A percentile compares a stretch with the other conserved stretches of the same genome.
Conservation (phyloP, 2,888 invertebrate species). For the Megalurothrips usitatus region DNA sequence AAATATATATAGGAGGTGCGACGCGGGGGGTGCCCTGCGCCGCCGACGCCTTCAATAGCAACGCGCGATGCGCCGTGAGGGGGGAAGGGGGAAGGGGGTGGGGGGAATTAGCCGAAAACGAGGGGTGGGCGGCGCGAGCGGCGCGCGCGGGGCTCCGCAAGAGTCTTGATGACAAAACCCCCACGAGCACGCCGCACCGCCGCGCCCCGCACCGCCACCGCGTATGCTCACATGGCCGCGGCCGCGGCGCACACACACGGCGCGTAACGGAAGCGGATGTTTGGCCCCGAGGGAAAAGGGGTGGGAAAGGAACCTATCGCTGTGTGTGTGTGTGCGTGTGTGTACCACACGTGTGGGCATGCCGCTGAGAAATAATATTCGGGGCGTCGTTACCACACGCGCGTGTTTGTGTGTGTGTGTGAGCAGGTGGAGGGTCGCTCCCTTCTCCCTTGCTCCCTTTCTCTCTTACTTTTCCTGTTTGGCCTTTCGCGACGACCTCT, state of each 20-base stretch:
- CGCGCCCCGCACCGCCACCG: neutral
- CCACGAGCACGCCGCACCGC: neutral
- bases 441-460: neutral
- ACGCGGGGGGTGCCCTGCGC: too few species aligned
- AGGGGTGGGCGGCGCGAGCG: too few species aligned
- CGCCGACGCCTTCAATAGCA: too few species aligned
- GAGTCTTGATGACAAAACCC: neutral
- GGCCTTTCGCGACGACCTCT: too few species aligned
- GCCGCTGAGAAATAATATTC: neutral
- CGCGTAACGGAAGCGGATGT: constrained; percentile 2
- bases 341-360: neutral
- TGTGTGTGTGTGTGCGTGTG: neutral
- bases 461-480: neutral
- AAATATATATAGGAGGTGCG: too few species aligned
- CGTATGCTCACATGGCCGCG: neutral
- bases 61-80: too few species aligned
- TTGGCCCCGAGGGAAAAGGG: neutral
- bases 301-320: neutral
- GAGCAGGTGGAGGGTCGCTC: neutral
- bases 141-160: neutral
- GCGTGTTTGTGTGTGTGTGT: too few species aligned
- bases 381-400: neutral
- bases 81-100: too few species aligned
- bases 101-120: too few species aligned
- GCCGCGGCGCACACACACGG: neutral